These are phyloP conservation scores for Pseudocheirus occidentalis DNA, from an alignment of 2,797 vertebrate species.

Conservation along the genomic window DNA sequence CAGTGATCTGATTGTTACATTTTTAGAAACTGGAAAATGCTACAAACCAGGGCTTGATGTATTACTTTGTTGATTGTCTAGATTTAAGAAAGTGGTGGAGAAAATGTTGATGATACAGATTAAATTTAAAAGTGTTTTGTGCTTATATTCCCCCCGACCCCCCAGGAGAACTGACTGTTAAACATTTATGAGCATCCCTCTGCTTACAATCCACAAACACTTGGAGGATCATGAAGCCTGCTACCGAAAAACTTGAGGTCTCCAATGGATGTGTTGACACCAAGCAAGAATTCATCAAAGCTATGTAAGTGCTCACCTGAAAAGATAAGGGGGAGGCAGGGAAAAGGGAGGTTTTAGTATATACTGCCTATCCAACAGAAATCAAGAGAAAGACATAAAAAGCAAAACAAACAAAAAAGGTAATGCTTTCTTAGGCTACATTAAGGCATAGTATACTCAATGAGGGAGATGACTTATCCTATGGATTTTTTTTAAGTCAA, in stretches of 20 bases:
- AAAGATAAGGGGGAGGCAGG: neutral
- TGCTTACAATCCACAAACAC: neutral
- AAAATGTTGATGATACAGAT: neutral
- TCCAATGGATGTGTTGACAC: neutral
- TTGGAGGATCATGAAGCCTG: neutral
- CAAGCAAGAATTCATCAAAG: neutral
- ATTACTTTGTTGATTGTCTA: neutral
- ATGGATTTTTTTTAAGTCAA: neutral
- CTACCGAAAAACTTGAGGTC: neutral
- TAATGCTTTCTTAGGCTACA: neutral
- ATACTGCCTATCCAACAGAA: neutral
- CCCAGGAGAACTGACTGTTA: neutral
- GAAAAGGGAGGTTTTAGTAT: neutral
- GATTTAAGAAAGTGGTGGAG: neutral
- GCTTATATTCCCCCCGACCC: neutral
- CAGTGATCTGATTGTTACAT: neutral
- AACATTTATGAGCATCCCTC: neutral
- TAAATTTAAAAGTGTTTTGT: neutral
- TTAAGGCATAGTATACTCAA: neutral
- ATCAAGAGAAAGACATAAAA: neutral
- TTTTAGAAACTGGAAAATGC: neutral
- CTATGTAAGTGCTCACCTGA: neutral
- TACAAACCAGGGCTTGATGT: neutral
- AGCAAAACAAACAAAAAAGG: neutral
- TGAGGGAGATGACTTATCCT: neutral